phyloP scores from a whole-genome alignment of 1,140 invertebrate genomes.

The Venustaconcha ellipsiformis region DNA sequence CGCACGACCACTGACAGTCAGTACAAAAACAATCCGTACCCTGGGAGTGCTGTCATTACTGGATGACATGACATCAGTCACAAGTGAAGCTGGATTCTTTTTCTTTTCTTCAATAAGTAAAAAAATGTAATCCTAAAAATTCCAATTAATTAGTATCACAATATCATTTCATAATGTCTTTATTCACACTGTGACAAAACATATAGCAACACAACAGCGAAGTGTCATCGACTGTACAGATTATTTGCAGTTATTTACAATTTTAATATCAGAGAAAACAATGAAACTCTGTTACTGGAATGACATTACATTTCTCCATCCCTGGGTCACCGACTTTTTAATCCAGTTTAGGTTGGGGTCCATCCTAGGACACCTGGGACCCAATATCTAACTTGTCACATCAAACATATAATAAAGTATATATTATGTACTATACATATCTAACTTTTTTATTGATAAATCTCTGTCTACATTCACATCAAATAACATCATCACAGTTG shows the following conservation, averaged over 20 bases:
- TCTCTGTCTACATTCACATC: not conserved
- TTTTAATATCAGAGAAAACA: not conserved
- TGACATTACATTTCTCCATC: not conserved
- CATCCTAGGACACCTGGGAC: not conserved
- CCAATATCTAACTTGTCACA: not conserved
- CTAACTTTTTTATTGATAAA: not conserved
- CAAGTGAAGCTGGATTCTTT: slow-evolving; percentile 24
- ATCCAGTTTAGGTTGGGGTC: not conserved
- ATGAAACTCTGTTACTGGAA: not conserved
- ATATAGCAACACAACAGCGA: not conserved
- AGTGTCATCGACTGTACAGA: not conserved
- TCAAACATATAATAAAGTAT: not conserved
- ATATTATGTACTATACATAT: not conserved
- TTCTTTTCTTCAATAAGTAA: slow-evolving; percentile 21
- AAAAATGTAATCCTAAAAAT: not conserved
- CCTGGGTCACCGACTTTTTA: not conserved
- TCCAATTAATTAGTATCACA: not conserved
- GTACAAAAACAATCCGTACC: slow-evolving; percentile 87
- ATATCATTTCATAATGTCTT: not conserved
- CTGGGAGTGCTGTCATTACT: not conserved
- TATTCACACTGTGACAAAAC: not conserved
- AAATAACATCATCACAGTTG: not conserved
- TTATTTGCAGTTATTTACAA: not conserved
- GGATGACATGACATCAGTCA: slow-evolving; percentile 13
- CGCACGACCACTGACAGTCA: slow-evolving; percentile 96